Base-by-base conservation (phyloP, 2,888 invertebrate genomes). In the Merodon equestris region DNA sequence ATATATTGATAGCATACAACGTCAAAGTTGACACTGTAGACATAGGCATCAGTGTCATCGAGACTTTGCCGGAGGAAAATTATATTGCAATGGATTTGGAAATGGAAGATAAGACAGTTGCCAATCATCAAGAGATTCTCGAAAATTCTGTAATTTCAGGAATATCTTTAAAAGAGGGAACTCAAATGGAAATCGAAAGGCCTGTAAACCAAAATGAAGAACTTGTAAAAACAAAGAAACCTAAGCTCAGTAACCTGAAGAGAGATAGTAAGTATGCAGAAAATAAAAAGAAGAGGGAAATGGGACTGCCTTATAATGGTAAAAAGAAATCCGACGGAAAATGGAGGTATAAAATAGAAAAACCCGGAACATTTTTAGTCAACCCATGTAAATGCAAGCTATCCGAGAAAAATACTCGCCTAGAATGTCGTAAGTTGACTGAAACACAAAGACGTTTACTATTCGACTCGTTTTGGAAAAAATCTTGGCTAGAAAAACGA, bases 281-380 rank as follows among this genome's bases (percentile, higher is more conserved):
- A 38, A 54, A 38, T 36, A 40, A 54, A 54, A 54, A 18, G 18
- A 54, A 40, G 54, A 54, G 54, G 54, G 54, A 54, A 54, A 40
- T 54, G 54, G 54, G 54, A 36, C 40, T 54, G 38, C 40, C 54
- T 40, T 54, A 54, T 54, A 38, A 17, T 15, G 54, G 15, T 3
- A 54, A 38, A 18, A 14, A 54, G 34, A 36, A 36, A 36, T 9
- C 36, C 10, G 10, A 36, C 10, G 36, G 36, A 5, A 5, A 36
- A 36, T 36, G 36, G 36, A 10, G 10, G 36, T 36, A 36, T 10
- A 36, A 36, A 10, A 10, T 36, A 9, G 36, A 5, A 53, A 54
- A 54, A 17, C 54, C 44, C 44, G 44, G 44, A 5, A 17, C 38
- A 38, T 54, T 14, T 19, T 13, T 27, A 34, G 19, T 51, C 27